A percentile compares a stretch with the other conserved stretches of the same genome.
phyloP scores from a whole-genome alignment of 2,888 invertebrate species.

The Oxystoma pomonae region DNA sequence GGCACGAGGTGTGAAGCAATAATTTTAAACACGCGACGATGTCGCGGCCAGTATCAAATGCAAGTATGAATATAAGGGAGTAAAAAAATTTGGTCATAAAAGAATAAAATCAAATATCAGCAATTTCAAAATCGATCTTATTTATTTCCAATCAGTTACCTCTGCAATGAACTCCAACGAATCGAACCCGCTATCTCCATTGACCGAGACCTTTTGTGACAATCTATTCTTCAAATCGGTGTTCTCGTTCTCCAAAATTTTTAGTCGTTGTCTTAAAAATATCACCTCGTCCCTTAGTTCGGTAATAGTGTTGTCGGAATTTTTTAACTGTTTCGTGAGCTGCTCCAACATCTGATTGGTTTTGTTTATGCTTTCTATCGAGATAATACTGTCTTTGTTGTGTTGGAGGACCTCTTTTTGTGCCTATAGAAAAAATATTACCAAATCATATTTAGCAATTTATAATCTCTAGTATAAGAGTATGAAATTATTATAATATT shows the following conservation, averaged over 20 bases:
- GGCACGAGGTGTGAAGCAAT: no score
- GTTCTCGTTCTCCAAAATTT: conserved; percentile 77
- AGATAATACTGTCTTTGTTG: conserved; percentile 30
- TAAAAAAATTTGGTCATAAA: no score
- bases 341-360: conserved; percentile 47
- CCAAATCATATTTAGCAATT: no score
- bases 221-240: conserved; percentile 63
- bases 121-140: no score
- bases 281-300: conserved; percentile 61
- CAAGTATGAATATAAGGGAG: no score
- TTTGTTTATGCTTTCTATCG: conserved; percentile 30
- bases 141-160: conserved; percentile 38
- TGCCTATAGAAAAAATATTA: conserved; percentile 4
- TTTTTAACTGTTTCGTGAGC: conserved; percentile 56
- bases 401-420: conserved; percentile 12
- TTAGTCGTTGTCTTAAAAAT: conserved; percentile 63
- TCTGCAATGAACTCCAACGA: conserved; percentile 41
- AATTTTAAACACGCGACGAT: no score
- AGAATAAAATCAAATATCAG: no score
- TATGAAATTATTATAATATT: no score
- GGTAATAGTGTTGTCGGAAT: conserved; percentile 61
- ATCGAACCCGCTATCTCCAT: conserved; percentile 37
- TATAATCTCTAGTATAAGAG: no score
- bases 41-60: no score
- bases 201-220: conserved; percentile 32